Evolutionary conservation across 2,113 vertebrate genomes (phyloP), one percentile per base, ranked within the genome.

Genomic region (Empidonax traillii): DNA sequence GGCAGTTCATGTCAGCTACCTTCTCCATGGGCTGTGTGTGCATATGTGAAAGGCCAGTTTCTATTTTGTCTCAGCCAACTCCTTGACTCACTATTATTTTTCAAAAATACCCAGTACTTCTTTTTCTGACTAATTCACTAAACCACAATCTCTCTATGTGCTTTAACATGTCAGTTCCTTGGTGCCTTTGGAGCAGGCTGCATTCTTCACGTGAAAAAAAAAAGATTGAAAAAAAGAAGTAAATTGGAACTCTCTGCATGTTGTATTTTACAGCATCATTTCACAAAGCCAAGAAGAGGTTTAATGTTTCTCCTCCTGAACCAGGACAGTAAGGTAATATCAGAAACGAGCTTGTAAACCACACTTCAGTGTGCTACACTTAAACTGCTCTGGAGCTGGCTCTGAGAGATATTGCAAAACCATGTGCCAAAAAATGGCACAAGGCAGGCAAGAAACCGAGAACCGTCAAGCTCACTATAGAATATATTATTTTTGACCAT

Each of bases 41-140:
- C 47, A 65, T 28, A 16, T 49, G 91, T 19, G 51, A 88, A 88
- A 86, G 85, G 20, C 4, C 72, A n/a, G 46, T 3, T 93, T 75
- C 58, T 88, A 6, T 51, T 84, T 77, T 74, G 30, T 41, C 69
- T 69, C 89, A 87, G 65, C 27, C 52, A 92, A 52, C 47, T 55
- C 43, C 68, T 84, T 56, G 82, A 84, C 47, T 93, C 68, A 86
- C 30, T 43, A n/a, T 35, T 85, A 71, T 55, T 78, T 56, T 74
- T 43, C 52, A 91, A 27, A 75, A 76, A 47, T 14, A 90, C 17
- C 7, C 55, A 28, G 23, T 22, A 19, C 9, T 79, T 87, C 6
- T 4, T 9, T 74, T 94, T 71, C 72, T 77, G 72, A 90, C 43
- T 92, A 87, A 88, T 52, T 66, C 55, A 56, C 39, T 63, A 59